Base-by-base conservation (phyloP, 2,113 vertebrate genomes). In the Ctenodactylus gundi region DNA sequence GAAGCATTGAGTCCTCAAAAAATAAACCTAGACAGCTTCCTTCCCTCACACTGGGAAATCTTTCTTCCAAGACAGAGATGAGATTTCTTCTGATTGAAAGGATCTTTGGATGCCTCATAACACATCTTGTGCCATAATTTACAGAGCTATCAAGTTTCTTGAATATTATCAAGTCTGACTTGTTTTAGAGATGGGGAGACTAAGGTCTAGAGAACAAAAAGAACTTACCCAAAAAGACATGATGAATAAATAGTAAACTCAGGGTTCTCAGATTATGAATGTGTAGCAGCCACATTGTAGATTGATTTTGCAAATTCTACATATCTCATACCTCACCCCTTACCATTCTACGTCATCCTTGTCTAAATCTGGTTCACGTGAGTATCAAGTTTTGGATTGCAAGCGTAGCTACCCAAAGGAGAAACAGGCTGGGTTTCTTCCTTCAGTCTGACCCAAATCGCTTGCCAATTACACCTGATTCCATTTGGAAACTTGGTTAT, bases 111-210 rank as follows among this genome's bases (percentile, higher is more conserved):
- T 90, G 81, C 46, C 20, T 93, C 57, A 68, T 86, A 20, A n/a
- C 51, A 62, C 27, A 77, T 46, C 57, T 88, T 89, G 85, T 88
- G 81, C 2, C 53, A 92, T 41, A 77, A 81, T 90, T 86, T 86
- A 70, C 70, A 85, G 12, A 85, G 46, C 10, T 76, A 17, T 84
- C 58, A 51, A 49, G 0, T 0, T 83, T 87, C 39, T 78, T 89
- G 91, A 46, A 73, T 20, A 85, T 85, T 21, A 57, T 70, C 20
- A 72, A 12, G 1, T 85, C 14, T 67, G 39, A 23, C 83, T 90
- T 94, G 15, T 77, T 70, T 34, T 31, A 94, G 62, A 93, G 11
- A 73, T 65, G 31, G 12, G 70, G 11, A 90, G 7, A 70, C 13
- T 80, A 46, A 88, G 13, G 10, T 4, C 1, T 55, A 90, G 31